phyloP scores from a whole-genome alignment of 1,140 invertebrate genomes.

The Scaptomyza pallida region DNA sequence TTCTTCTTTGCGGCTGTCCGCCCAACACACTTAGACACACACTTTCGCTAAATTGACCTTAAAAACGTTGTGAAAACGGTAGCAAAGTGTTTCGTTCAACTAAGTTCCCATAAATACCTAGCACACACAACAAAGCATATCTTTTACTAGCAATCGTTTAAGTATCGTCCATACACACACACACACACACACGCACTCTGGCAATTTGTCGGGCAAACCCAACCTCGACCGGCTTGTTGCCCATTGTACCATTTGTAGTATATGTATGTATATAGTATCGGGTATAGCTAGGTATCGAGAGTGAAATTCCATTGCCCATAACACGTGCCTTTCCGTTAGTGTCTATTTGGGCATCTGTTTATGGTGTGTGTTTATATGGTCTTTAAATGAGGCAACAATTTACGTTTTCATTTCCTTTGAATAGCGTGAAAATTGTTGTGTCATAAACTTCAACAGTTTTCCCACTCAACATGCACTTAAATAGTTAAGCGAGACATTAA shows the following conservation, averaged over 20 bases:
- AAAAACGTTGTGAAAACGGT: constrained; percentile 53
- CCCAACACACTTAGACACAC: constrained; percentile 1
- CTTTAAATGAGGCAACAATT: constrained; percentile 42
- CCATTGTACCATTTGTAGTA: no score
- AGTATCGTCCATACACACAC: constrained; percentile 64
- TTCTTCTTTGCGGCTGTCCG: not conserved
- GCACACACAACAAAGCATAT: constrained; percentile 38
- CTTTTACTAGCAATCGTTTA: constrained; percentile 67
- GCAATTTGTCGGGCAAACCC: constrained; percentile 8
- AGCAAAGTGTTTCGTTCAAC: constrained; percentile 25
- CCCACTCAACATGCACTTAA: constrained; percentile 11
- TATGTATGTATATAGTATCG: constrained; percentile 15
- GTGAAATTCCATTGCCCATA: constrained; percentile 49
- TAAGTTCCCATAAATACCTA: constrained; percentile 47
- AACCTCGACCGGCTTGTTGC: constrained; percentile 18
- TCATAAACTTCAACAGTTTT: constrained; percentile 4
- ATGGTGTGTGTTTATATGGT: constrained; percentile 51
- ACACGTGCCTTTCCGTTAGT: constrained; percentile 29
- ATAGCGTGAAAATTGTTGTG: constrained; percentile 32
- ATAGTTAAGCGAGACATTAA: constrained; percentile 3
- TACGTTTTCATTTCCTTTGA: constrained; percentile 59
- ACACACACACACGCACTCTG: constrained; percentile 27
- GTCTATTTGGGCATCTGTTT: constrained; percentile 31
- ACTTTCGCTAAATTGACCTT: constrained; percentile 67
- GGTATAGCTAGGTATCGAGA: constrained; percentile 22